Conservation (phyloP, 2,888 invertebrate species). For the Horisme vitalbata region DNA sequence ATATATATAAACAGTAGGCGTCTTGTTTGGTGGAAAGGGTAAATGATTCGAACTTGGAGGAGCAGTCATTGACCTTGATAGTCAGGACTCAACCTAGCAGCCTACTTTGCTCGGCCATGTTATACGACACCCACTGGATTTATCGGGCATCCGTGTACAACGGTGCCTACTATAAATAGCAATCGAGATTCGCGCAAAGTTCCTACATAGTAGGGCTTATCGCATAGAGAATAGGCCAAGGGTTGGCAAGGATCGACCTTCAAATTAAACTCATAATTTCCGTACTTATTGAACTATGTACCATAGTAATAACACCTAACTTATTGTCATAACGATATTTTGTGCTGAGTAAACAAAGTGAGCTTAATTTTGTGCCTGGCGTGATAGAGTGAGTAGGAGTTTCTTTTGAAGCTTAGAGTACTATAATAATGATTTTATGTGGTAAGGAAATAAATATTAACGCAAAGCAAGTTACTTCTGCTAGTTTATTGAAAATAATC, state of each 20-base stretch:
- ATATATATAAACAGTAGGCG: slow-evolving; percentile 9
- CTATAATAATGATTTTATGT: no score
- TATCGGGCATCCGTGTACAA: slow-evolving; percentile 42
- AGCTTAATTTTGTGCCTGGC: no score
- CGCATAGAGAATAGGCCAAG: slow-evolving; percentile 4
- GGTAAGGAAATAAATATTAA: no score
- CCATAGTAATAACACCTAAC: no score
- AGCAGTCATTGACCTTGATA: slow-evolving; percentile 12
- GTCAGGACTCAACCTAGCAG: slow-evolving; percentile 36
- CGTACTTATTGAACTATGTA: no score
- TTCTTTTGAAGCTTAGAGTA: no score
- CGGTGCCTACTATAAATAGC: slow-evolving; percentile 39
- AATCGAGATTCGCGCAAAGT: slow-evolving; percentile 10
- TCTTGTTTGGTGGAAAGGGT: not conserved
- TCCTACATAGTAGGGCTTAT: slow-evolving; percentile 19
- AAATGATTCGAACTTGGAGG: slow-evolving; percentile 7
- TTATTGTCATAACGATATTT: no score
- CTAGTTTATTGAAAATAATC: no score
- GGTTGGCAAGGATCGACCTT: not conserved
- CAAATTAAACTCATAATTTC: not conserved
- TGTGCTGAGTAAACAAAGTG: no score
- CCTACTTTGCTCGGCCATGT: slow-evolving; percentile 33
- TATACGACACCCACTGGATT: slow-evolving; percentile 36
- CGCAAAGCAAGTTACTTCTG: no score
- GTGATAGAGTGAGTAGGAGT: no score